Evolutionary conservation across 64 coral and sea anemone genomes (phyloP).

Genomic region (Montipora capricornis): DNA sequence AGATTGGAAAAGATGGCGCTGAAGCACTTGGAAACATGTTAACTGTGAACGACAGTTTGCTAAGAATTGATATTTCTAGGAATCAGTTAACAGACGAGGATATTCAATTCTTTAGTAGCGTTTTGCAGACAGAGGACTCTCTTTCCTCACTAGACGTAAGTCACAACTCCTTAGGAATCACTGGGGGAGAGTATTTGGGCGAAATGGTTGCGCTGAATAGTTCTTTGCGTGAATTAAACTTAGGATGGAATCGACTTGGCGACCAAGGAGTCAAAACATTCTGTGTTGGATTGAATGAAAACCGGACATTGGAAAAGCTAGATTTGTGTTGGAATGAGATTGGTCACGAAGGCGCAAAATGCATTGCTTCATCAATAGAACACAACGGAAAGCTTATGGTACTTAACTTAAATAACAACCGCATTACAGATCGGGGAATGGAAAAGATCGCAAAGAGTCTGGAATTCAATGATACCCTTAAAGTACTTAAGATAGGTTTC

Average conservation of each 20-base stretch:
- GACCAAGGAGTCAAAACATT: conserved; percentile 71
- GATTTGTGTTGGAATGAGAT: conserved; percentile 94
- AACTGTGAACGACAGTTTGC: conserved; percentile 61
- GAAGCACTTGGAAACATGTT: conserved; percentile 76
- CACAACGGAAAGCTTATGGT: conserved; percentile 73
- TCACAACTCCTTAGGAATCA: conserved; percentile 71
- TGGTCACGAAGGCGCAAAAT: conserved; percentile 58
- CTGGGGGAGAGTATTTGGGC: conserved; percentile 64
- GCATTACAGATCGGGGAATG: conserved; percentile 82
- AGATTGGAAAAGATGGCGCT: conserved; percentile 73
- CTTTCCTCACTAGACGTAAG: conserved; percentile 67
- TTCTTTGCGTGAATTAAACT: conserved; percentile 65
- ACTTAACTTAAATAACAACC: conserved; percentile 89
- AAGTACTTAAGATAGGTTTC: conserved; percentile 60
- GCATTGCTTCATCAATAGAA: conserved; percentile 47
- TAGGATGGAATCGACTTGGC: conserved; percentile 90
- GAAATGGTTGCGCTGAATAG: conserved; percentile 68
- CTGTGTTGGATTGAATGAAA: conserved; percentile 51
- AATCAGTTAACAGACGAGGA: conserved; percentile 81
- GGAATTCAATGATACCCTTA: conserved; percentile 77
- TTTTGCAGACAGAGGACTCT: conserved; percentile 79
- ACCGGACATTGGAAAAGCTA: conserved; percentile 68
- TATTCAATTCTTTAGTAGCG: conserved; percentile 77
- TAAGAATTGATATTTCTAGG: conserved; percentile 68
- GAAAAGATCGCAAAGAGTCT: conserved; percentile 72